phyloP scores from a whole-genome alignment of 2,888 invertebrate genomes.

The Ichneumoninae sp. region DNA sequence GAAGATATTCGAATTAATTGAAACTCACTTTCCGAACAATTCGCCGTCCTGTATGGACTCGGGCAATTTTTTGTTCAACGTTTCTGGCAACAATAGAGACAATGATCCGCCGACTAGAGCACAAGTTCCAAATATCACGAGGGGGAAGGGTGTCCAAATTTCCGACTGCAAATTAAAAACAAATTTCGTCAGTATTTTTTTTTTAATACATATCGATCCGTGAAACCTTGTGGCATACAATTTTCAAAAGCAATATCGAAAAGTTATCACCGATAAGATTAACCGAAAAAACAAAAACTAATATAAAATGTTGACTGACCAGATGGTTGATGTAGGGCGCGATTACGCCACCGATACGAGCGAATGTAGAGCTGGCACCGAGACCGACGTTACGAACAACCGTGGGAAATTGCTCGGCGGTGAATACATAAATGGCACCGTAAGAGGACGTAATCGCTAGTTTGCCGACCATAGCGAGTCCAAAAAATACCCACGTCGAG shows the following conservation, averaged over 20 bases:
- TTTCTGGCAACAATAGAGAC: constrained; percentile 88
- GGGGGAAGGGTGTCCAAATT: constrained; percentile 87
- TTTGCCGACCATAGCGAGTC: constrained; percentile 90
- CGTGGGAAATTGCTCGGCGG: constrained; percentile 91
- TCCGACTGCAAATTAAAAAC: constrained; percentile 83
- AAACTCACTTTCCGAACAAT: constrained; percentile 86
- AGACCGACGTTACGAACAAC: constrained; percentile 89
- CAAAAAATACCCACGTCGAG: constrained; percentile 86
- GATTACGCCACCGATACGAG: constrained; percentile 87
- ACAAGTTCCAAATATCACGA: constrained; percentile 87
- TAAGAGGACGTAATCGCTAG: constrained; percentile 90
- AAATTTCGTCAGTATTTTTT: constrained; percentile 5
- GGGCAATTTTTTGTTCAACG: constrained; percentile 88
- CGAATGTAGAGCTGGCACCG: constrained; percentile 88
- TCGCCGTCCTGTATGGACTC: constrained; percentile 89
- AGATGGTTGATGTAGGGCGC: constrained; percentile 87
- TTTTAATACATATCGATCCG: not conserved
- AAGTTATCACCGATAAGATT: constrained; percentile 12
- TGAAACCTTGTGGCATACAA: not conserved
- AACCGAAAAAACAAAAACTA: not conserved
- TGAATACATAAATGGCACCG: constrained; percentile 90
- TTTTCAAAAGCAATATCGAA: not conserved
- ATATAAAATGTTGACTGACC: constrained; percentile 81
- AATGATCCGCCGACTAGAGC: constrained; percentile 86
- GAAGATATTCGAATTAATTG: constrained; percentile 6